Conservation (phyloP, 2,113 vertebrate species). For the Toxotes jaculatrix region DNA sequence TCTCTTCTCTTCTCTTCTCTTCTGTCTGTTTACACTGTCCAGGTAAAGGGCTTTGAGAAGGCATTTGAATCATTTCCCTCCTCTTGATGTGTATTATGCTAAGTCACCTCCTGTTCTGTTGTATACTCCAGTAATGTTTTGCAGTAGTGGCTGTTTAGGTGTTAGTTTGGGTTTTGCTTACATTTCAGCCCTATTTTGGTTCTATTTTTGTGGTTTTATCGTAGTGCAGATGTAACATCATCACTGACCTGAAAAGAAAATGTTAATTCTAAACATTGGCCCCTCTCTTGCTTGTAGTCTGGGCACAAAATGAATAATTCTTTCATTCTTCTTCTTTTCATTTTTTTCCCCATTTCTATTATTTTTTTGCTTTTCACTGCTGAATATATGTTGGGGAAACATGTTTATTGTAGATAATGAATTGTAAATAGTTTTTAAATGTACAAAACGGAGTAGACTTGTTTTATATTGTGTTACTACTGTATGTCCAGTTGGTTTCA, state of each 20-base stretch:
- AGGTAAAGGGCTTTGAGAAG: conserved; percentile 66
- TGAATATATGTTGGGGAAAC: conserved; percentile 37
- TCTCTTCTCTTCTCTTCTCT: conserved; percentile 5
- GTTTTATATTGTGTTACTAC: conserved; percentile 63
- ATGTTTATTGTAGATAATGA: conserved; percentile 71
- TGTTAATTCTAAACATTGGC: not conserved
- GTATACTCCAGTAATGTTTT: conserved; percentile 48
- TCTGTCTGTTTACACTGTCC: conserved; percentile 21
- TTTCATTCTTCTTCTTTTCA: not conserved
- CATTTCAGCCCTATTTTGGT: conserved; percentile 21
- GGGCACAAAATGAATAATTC: not conserved
- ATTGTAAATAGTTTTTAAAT: conserved; percentile 76
- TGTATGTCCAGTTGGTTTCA: conserved; percentile 59
- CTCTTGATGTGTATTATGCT: conserved; percentile 18
- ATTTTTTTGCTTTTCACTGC: conserved; percentile 25
- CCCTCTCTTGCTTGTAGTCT: conserved; percentile 21
- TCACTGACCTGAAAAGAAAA: conserved; percentile 1
- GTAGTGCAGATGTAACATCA: conserved; percentile 28
- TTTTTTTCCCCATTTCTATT: not conserved
- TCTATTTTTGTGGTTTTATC: conserved; percentile 39
- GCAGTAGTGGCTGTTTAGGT: conserved; percentile 35
- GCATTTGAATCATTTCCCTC: conserved; percentile 23
- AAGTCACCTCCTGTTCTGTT: conserved; percentile 54
- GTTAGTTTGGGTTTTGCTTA: conserved; percentile 24
- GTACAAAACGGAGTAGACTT: conserved; percentile 66